Evolutionary conservation across 2,888 invertebrate genomes (phyloP), one percentile per base, ranked within the genome.

Genomic region (Rhingia rostrata): DNA sequence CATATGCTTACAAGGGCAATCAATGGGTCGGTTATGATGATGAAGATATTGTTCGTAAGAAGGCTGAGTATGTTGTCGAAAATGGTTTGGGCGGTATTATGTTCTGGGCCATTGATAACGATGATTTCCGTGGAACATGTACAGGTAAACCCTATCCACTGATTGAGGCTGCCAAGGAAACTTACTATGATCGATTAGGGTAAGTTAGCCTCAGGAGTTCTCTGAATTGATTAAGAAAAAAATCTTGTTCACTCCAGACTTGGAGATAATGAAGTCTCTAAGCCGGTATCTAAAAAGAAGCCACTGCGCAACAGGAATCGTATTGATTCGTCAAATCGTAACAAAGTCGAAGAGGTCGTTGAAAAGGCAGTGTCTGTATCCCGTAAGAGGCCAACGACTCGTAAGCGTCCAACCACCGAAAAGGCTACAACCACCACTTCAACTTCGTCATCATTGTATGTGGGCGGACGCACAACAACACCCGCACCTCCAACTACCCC

Each of bases 11-110:
- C 91, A 94, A 94, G 86, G 96, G 94, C 30, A 95, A 97, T 91
- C 97, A 97, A 91, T 98, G 98, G 98, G 97, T 98, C 1, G 97
- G 97, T 0, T 98, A 97, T 89, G 98, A 98, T 88, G 98, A 98
- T 88, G 94, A 96, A 86, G 94, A 94, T 7, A 97, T 97, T 56
- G 96, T 96, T 0, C 94, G 93, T 88, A 94, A 94, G 89, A 97
- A 98, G 93, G 95, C 96, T 0, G 94, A 95, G 88, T 98, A 97
- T 89, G 97, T 97, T 0, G 95, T 95, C 39, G 95, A 97, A 80
- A 95, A 96, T 86, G 94, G 95, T 66, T 93, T 98, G 32, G 98
- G 98, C 87, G 98, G 98, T 89, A 88, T 90, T 88, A 92, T 92
- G 92, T 92, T 92, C 86, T 92, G 91, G 91, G 96, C 97, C 0